Evolutionary conservation across 1,140 invertebrate species (phyloP).

Genomic region (Leptopilina boulardi): DNA sequence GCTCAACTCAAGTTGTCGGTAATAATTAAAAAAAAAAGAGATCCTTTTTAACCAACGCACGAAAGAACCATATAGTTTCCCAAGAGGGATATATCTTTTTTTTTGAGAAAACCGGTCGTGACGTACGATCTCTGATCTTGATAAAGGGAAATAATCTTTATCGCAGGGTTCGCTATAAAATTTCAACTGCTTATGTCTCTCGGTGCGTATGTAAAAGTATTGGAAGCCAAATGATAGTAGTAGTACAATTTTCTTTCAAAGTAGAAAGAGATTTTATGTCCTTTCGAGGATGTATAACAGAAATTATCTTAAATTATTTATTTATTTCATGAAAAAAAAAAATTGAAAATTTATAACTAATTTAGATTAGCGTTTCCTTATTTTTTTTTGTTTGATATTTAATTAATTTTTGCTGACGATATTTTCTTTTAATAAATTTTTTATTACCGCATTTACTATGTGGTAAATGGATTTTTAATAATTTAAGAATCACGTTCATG

Average conservation of each 20-base stretch:
- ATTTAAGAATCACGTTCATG: background rate
- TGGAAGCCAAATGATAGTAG: background rate
- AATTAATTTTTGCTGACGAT: too few relatives aligned
- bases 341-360: too few relatives aligned
- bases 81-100: conserved; percentile 4
- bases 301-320: background rate
- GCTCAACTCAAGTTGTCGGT: background rate
- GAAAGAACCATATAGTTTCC: background rate
- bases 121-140: conserved; percentile 23
- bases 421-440: too few relatives aligned
- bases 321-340: too few relatives aligned
- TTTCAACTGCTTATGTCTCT: background rate
- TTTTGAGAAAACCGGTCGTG: conserved; percentile 26
- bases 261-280: background rate
- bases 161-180: conserved; percentile 18
- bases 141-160: conserved; percentile 31
- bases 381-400: too few relatives aligned
- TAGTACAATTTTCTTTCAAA: background rate
- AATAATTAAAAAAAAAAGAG: conserved; percentile 8
- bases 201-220: background rate
- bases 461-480: background rate
- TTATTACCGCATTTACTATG: background rate
- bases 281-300: background rate
- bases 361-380: too few relatives aligned
- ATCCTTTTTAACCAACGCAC: background rate